Evolutionary conservation across 2,797 vertebrate genomes (phyloP).

Genomic region (Rhynchonycteris naso): DNA sequence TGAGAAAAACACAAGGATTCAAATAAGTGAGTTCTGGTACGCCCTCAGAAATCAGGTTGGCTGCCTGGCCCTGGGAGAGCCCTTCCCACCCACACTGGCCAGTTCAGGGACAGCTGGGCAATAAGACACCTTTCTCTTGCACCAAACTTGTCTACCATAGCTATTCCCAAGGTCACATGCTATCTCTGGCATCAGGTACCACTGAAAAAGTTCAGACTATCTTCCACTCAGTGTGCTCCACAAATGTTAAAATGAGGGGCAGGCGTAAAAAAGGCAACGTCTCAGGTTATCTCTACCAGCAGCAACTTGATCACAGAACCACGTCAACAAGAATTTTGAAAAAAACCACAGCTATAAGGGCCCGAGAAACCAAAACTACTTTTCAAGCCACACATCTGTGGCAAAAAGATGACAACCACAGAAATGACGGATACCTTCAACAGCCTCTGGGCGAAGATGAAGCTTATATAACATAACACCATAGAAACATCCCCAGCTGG

Average conservation of each 20-base stretch:
- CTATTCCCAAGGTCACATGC: neutral
- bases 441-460: neutral
- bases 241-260: neutral
- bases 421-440: neutral
- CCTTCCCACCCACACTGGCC: neutral
- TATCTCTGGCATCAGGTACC: neutral
- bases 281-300: neutral
- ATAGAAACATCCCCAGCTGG: neutral
- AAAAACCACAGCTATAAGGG: neutral
- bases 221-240: neutral
- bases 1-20: neutral
- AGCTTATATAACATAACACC: neutral
- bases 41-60: neutral
- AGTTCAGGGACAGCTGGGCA: neutral
- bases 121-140: neutral
- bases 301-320: neutral
- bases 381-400: neutral
- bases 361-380: slow-evolving; percentile 21
- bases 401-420: neutral
- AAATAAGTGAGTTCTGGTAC: neutral
- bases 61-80: neutral
- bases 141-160: neutral
- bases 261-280: neutral
- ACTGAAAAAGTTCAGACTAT: neutral
- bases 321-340: slow-evolving; percentile 20